Percentiles rank a stretch among this genome's conserved stretches.
Evolutionary conservation across 1,140 invertebrate genomes (phyloP).

Genomic region (Cotesia chilonis): DNA sequence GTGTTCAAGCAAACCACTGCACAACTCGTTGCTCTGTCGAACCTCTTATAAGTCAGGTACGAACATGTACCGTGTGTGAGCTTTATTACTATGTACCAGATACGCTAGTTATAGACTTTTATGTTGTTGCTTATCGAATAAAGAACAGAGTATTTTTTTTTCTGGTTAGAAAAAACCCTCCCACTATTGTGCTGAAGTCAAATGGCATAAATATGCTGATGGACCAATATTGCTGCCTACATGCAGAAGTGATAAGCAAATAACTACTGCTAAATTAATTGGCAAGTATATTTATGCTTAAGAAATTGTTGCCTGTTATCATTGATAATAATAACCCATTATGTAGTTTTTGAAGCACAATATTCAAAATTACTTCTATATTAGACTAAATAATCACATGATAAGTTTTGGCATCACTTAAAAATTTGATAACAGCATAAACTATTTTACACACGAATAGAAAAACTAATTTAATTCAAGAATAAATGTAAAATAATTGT

Average conservation of each 20-base stretch:
- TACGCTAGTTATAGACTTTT: slow-evolving; percentile 53
- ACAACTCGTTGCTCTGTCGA: slow-evolving; percentile 38
- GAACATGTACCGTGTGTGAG: slow-evolving; percentile 44
- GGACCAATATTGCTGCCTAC: background rate
- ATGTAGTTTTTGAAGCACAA: too few species aligned
- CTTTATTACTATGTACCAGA: slow-evolving; percentile 50
- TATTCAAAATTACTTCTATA: too few species aligned
- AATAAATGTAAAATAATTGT: too few species aligned
- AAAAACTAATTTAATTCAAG: too few species aligned
- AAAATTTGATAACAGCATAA: too few species aligned
- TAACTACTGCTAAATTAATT: background rate
- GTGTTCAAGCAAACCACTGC: slow-evolving; percentile 45
- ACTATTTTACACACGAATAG: too few species aligned
- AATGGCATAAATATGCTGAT: background rate
- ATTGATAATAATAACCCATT: background rate
- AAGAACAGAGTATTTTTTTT: slow-evolving; percentile 37
- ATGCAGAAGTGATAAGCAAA: background rate
- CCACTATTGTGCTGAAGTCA: background rate
- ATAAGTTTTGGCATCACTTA: too few species aligned
- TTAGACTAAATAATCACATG: too few species aligned
- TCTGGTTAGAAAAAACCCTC: slow-evolving; percentile 31
- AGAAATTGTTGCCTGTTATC: background rate
- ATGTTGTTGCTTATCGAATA: slow-evolving; percentile 52
- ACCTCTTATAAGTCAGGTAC: slow-evolving; percentile 51
- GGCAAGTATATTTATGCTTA: background rate